Base-by-base conservation (phyloP, 2,888 invertebrate species). In the Hypomecis atomaria region DNA sequence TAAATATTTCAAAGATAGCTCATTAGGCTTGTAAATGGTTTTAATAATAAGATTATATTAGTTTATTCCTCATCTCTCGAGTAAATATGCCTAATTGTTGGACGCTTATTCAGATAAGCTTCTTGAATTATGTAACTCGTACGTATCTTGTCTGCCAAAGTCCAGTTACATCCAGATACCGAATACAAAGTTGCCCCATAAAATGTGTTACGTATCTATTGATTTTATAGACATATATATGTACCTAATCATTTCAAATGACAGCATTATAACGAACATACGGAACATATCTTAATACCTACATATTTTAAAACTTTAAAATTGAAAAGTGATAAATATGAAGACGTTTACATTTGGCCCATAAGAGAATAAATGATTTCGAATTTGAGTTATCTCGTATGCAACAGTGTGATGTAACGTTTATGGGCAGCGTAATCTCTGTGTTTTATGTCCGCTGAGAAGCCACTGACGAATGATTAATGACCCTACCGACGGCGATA, bases 391-490 rank as follows among this genome's bases (percentile, higher is more conserved):
- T 78, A 76, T 75, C 74, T 76, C 76, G 74, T 69, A 72, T 74
- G 78, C 74, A 75, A 76, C 66, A 75, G 71, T 74, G 82, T 89
- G 86, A 87, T 81, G 87, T 81, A 89, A 89, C 82, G 73, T 83
- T 84, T 84, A 84, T 78, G 76, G 77, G 69, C 75, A 75, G 77
- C 79, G 73, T 85, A 88, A 87, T 89, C 83, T 88, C 81, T 74
- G 79, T 86, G 86, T 89, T 87, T 88, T 87, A 88, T 86, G 86
- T 83, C 80, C 75, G 78, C 78, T 76, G 77, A 75, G 78, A 82
- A 81, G 83, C 81, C 80, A 79, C 81, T 78, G 82, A 76, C 79
- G 78, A 75, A 82, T 90, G 91, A 91, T 90, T 88, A 86, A 91
- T 89, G 84, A 79, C 79, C 76, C 66, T 72, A 71, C 74, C 59